phyloP scores from a whole-genome alignment of 92 coral and sea anemone genomes.

The Virgularia gustaviana region DNA sequence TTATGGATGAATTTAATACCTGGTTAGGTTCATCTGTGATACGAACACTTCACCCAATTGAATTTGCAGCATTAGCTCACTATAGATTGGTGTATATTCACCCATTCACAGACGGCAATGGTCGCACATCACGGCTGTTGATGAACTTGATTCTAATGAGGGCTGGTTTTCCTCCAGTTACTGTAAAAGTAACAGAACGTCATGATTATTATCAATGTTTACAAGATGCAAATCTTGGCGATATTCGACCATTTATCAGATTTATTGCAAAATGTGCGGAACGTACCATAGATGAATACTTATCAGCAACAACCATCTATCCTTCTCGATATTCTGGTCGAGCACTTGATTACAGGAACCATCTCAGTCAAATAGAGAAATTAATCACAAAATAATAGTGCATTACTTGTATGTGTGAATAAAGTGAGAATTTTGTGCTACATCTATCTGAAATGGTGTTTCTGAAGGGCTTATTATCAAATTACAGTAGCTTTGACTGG shows the following conservation, averaged over 20 bases:
- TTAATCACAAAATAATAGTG: conserved; percentile 23
- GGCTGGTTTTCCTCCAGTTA: conserved; percentile 99
- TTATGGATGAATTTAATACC: conserved; percentile 74
- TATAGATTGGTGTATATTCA: conserved; percentile 93
- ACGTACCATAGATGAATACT: conserved; percentile 86
- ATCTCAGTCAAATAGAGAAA: conserved; percentile 7
- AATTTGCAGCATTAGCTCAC: conserved; percentile 93
- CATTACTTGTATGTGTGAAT: too few relatives aligned
- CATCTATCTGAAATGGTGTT: too few relatives aligned
- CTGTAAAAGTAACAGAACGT: conserved; percentile 72
- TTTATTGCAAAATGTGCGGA: conserved; percentile 93
- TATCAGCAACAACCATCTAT: conserved; percentile 79
- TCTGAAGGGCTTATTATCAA: too few relatives aligned
- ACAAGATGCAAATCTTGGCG: conserved; percentile 92
- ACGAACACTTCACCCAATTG: conserved; percentile 75
- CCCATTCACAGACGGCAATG: conserved; percentile 98
- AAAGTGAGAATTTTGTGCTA: too few relatives aligned
- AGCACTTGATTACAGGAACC: conserved; percentile 24
- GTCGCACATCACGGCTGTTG: conserved; percentile 79
- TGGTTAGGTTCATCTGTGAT: conserved; percentile 81
- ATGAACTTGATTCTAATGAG: conserved; percentile 98
- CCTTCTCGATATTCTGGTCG: conserved; percentile 58
- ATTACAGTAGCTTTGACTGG: too few relatives aligned
- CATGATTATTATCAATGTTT: conserved; percentile 78
- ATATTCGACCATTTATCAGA: conserved; percentile 87